Evolutionary conservation across 2,113 vertebrate species (phyloP).

Genomic region (Lophochroa leadbeateri): DNA sequence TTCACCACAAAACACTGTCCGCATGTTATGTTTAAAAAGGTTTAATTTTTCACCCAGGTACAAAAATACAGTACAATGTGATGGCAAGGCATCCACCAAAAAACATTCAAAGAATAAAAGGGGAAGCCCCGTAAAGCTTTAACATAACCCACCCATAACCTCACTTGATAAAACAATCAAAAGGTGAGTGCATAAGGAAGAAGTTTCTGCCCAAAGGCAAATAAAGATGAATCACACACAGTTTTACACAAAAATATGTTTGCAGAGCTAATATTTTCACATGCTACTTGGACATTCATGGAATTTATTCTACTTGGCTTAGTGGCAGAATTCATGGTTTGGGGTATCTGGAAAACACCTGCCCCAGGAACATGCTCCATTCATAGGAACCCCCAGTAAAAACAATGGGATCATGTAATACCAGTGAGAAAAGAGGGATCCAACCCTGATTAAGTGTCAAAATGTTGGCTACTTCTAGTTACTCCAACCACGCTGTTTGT

Average conservation of each 20-base stretch:
- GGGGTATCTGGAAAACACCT: conserved; percentile 19
- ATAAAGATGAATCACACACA: conserved; percentile 27
- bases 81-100: conserved; percentile 69
- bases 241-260: conserved; percentile 20
- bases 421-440: conserved; percentile 6
- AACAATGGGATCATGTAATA: neutral
- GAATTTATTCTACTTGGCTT: conserved; percentile 17
- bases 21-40: conserved; percentile 72
- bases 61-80: conserved; percentile 81
- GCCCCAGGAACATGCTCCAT: neutral
- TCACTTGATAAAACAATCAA: conserved; percentile 37
- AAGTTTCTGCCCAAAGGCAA: conserved; percentile 43
- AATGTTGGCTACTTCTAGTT: neutral
- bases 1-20: conserved; percentile 15
- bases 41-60: conserved; percentile 72
- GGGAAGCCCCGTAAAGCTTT: conserved; percentile 42
- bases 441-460: neutral
- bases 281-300: conserved; percentile 51
- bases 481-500: neutral
- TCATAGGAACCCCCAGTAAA: conserved; percentile 1
- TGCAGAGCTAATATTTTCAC: conserved; percentile 45
- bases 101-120: conserved; percentile 67
- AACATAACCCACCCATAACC: conserved; percentile 13
- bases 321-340: conserved; percentile 1
- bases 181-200: conserved; percentile 34